Conservation (phyloP, 2,888 invertebrate genomes). For the Hetaerina titia region DNA sequence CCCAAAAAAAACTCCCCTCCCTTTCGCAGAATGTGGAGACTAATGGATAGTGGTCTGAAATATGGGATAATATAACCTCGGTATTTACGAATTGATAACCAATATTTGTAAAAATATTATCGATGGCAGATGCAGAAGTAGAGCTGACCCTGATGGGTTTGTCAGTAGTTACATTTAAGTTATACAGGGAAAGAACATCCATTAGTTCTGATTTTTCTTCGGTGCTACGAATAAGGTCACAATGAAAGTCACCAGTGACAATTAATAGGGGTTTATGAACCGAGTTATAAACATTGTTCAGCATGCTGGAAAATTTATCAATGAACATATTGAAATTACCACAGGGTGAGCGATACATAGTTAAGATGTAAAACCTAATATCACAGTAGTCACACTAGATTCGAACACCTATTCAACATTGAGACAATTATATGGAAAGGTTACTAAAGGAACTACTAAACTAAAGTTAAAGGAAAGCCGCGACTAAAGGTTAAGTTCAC, state of each 20-base stretch:
- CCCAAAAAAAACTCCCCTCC: no score
- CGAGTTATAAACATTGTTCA: background rate
- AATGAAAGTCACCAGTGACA: slow-evolving; percentile 22
- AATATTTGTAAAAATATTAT: no score
- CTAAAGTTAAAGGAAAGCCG: no score
- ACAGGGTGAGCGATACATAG: background rate
- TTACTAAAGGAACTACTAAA: no score
- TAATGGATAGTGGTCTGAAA: no score
- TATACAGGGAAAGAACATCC: background rate
- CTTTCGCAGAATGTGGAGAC: no score
- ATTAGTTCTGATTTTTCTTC: background rate
- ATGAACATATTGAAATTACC: background rate
- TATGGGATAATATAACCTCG: no score
- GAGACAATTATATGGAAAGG: background rate
- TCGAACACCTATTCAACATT: background rate
- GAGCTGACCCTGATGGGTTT: background rate
- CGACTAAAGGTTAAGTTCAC: slow-evolving; percentile 40
- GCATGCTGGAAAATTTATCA: background rate
- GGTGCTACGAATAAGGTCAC: background rate
- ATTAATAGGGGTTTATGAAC: slow-evolving; percentile 7
- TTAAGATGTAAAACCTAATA: background rate
- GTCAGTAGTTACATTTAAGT: background rate
- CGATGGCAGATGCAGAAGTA: no score
- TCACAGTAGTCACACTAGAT: background rate
- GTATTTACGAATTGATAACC: no score